These are phyloP conservation scores for Anableps anableps DNA, from an alignment of 2,797 vertebrate genomes.

Conservation along the genomic window DNA sequence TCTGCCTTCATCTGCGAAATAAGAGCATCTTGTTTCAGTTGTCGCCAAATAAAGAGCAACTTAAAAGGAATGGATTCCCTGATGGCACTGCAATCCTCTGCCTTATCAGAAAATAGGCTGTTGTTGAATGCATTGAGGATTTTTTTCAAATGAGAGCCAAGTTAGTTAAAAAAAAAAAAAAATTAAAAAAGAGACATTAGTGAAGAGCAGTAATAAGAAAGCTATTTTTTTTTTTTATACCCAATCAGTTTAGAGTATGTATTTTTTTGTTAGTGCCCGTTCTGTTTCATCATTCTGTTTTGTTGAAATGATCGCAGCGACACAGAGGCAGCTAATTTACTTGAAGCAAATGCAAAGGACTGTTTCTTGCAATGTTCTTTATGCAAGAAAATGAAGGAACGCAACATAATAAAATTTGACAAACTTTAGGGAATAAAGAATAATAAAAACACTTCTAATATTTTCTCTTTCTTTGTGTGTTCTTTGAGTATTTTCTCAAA, in stretches of 20 bases:
- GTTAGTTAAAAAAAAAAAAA: conserved; percentile 52
- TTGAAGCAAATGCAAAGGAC: conserved; percentile 67
- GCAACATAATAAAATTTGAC: conserved; percentile 28
- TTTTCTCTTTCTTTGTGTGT: conserved; percentile 22
- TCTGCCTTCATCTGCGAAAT: conserved; percentile 53
- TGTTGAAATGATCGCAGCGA: conserved; percentile 38
- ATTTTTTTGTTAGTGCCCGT: conserved; percentile 27
- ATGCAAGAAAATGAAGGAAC: conserved; percentile 38
- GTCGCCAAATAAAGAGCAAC: conserved; percentile 30
- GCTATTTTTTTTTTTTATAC: conserved; percentile 56
- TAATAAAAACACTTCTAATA: conserved; percentile 34
- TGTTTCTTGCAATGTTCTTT: conserved; percentile 37
- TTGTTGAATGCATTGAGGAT: conserved; percentile 33
- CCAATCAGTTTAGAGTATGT: conserved; percentile 52
- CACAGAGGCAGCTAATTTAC: conserved; percentile 54
- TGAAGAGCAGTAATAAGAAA: conserved; percentile 62
- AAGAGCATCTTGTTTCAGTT: conserved; percentile 27
- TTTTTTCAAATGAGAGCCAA: conserved; percentile 33
- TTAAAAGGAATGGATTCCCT: conserved; percentile 47
- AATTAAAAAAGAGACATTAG: conserved; percentile 57
- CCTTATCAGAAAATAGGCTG: conserved; percentile 59
- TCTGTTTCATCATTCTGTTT: conserved; percentile 6
- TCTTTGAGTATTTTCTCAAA: conserved; percentile 36
- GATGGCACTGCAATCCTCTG: conserved; percentile 57
- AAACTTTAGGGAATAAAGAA: conserved; percentile 39